Conservation (phyloP, 2,113 vertebrate genomes). For the Petroica traversi region DNA sequence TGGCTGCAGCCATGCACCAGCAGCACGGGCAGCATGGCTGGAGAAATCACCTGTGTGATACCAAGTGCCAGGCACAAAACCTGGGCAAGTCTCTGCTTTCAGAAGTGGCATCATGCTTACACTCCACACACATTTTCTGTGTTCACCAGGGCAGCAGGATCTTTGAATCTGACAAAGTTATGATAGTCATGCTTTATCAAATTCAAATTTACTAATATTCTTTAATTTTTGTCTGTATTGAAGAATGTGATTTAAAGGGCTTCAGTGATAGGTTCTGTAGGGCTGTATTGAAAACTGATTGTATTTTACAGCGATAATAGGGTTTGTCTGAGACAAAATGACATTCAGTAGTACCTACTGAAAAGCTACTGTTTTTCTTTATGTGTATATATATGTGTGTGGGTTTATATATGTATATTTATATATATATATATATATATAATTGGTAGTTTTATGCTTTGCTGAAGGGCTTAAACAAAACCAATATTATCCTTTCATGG, state of each 20-base stretch:
- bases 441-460: not conserved
- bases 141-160: not conserved
- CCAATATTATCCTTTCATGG: not conserved
- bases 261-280: not conserved
- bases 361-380: not conserved
- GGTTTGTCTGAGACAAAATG: not conserved
- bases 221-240: not conserved
- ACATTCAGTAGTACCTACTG: not conserved
- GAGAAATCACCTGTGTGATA: not conserved
- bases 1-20: rapidly evolving
- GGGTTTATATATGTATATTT: not conserved
- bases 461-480: not conserved
- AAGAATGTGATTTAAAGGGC: not conserved
- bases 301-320: not conserved
- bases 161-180: not conserved
- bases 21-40: not conserved
- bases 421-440: not conserved
- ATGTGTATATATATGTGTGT: not conserved
- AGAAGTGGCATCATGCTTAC: not conserved
- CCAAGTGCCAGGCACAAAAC: not conserved
- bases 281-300: not conserved
- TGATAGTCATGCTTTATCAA: not conserved
- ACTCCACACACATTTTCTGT: not conserved
- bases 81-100: not conserved
- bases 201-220: not conserved